Evolutionary conservation across 2,888 invertebrate species (phyloP).

Genomic region (Cheilosia scutellata): DNA sequence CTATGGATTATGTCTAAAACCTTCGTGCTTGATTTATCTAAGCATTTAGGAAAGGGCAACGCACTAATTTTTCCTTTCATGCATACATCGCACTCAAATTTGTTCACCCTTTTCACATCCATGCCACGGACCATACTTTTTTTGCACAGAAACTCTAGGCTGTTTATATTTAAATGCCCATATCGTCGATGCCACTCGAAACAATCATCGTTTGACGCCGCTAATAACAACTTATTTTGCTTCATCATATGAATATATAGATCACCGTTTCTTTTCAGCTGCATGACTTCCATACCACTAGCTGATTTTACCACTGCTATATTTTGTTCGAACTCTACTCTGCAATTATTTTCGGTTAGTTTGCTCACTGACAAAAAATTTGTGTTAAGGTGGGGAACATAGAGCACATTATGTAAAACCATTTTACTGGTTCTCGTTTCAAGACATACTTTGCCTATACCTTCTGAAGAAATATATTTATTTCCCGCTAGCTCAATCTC

Average conservation of each 20-base stretch:
- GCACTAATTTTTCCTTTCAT: slow-evolving; percentile 29
- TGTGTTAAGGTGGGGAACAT: neutral
- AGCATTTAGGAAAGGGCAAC: slow-evolving; percentile 5
- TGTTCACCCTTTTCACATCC: neutral
- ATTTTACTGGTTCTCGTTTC: slow-evolving; percentile 1
- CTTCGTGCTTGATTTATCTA: neutral
- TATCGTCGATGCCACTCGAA: slow-evolving; percentile 15
- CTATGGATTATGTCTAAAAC: slow-evolving; percentile 46
- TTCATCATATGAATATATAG: neutral
- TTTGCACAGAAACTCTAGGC: slow-evolving; percentile 14
- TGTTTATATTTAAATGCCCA: slow-evolving; percentile 22
- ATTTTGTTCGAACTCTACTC: slow-evolving; percentile 18
- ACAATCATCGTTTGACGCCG: neutral
- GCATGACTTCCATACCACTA: slow-evolving; percentile 6
- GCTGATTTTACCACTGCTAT: slow-evolving; percentile 8
- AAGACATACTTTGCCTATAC: slow-evolving; percentile 9
- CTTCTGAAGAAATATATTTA: slow-evolving; percentile 20
- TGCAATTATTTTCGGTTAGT: slow-evolving; percentile 20
- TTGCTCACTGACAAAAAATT: slow-evolving; percentile 41
- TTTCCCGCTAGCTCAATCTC: slow-evolving; percentile 2
- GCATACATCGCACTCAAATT: slow-evolving; percentile 29
- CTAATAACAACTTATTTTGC: slow-evolving; percentile 4
- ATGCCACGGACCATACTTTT: slow-evolving; percentile 17
- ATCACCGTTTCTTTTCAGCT: slow-evolving; percentile 2
- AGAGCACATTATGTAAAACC: slow-evolving; percentile 25